Conservation (phyloP, 2,797 vertebrate genomes). For the Lates japonicus region DNA sequence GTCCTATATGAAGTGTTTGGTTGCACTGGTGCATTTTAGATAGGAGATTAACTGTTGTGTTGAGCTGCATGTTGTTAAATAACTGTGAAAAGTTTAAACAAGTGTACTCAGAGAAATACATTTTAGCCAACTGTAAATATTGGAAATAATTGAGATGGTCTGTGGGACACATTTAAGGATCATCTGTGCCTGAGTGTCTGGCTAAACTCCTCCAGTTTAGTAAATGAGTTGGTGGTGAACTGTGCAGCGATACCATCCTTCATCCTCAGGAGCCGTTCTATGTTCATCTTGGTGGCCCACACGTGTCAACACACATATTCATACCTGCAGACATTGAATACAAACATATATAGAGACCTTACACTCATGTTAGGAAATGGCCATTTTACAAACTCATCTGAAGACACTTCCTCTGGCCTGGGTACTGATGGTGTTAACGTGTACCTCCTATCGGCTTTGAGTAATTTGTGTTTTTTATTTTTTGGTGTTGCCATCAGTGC, state of each 20-base stretch:
- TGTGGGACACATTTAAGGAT: neutral
- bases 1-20: neutral
- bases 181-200: neutral
- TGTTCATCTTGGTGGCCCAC: slow-evolving; percentile 99
- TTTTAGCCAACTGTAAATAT: neutral
- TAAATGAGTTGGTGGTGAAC: neutral
- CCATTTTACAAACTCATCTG: slow-evolving; percentile 48
- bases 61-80: neutral
- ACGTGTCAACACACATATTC: slow-evolving; percentile 90
- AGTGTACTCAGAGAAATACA: neutral
- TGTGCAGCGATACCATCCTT: slow-evolving; percentile 88
- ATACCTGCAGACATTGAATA: slow-evolving; percentile 86
- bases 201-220: neutral
- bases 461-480: too few relatives aligned
- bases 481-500: neutral
- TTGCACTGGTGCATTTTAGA: neutral
- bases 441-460: neutral
- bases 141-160: neutral
- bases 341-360: slow-evolving; percentile 81
- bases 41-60: neutral
- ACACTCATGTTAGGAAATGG: slow-evolving; percentile 69
- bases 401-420: slow-evolving; percentile 40
- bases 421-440: slow-evolving; percentile 1
- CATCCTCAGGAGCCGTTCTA: slow-evolving; percentile 93
- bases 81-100: neutral